Percentiles rank a stretch among this genome's conserved stretches.
phyloP scores from a whole-genome alignment of 2,888 invertebrate species.

The Adelphocoris suturalis region DNA sequence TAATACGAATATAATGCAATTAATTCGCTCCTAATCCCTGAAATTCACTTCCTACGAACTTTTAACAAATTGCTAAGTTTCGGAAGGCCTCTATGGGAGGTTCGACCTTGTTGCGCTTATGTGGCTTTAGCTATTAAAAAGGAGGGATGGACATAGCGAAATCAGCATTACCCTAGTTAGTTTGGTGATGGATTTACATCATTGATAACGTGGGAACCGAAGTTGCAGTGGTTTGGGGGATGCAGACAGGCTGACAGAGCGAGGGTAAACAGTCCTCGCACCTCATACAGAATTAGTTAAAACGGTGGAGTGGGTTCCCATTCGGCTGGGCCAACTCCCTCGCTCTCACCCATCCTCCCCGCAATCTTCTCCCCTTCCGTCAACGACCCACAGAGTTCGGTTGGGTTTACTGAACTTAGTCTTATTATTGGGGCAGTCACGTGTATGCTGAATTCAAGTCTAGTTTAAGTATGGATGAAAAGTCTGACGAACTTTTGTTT shows the following conservation, averaged over 20 bases:
- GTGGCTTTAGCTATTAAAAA: neutral
- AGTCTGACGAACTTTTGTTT: no score
- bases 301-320: neutral
- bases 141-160: neutral
- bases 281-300: conserved; percentile 28
- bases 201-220: conserved; percentile 5
- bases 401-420: neutral
- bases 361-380: neutral
- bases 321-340: no score
- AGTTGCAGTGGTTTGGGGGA: neutral
- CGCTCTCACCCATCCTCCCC: no score
- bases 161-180: neutral
- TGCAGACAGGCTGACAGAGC: conserved; percentile 1
- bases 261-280: neutral
- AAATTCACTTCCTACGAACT: no score
- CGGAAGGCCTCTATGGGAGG: no score
- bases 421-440: neutral
- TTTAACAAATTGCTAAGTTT: no score
- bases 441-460: neutral
- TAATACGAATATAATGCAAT: no score
- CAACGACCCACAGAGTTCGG: neutral
- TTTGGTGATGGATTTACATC: conserved; percentile 5
- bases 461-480: no score
- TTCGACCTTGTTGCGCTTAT: neutral
- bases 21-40: no score